phyloP scores from a whole-genome alignment of 1,140 invertebrate species.

The Telenomus remus region DNA sequence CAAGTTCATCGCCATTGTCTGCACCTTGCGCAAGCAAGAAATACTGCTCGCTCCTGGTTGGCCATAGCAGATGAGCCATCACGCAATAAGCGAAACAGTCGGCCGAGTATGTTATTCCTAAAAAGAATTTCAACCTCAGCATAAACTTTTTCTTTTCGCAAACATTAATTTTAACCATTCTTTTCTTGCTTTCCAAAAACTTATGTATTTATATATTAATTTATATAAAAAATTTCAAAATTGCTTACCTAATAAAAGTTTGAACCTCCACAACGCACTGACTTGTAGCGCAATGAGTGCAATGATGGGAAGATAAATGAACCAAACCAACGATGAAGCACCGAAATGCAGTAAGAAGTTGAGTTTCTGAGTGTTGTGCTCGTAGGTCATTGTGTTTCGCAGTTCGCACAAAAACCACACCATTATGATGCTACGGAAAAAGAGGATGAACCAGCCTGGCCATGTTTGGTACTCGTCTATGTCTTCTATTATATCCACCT shows the following conservation, averaged over 20 bases:
- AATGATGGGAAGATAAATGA: constrained; percentile 96
- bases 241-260: constrained; percentile 90
- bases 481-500: constrained; percentile 96
- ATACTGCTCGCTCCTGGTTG: constrained; percentile 92
- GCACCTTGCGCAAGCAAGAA: constrained; percentile 85
- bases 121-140: too few relatives aligned
- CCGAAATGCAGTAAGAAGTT: constrained; percentile 97
- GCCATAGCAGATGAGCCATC: constrained; percentile 95
- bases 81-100: constrained; percentile 95
- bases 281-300: constrained; percentile 95
- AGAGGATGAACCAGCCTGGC: constrained; percentile 95
- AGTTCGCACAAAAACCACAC: constrained; percentile 95
- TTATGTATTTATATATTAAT: too few relatives aligned
- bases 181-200: too few relatives aligned
- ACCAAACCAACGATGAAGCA: constrained; percentile 97
- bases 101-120: constrained; percentile 94
- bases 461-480: constrained; percentile 98
- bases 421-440: constrained; percentile 92
- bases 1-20: constrained; percentile 87
- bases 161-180: too few relatives aligned
- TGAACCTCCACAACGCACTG: constrained; percentile 95
- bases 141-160: too few relatives aligned
- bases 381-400: constrained; percentile 93
- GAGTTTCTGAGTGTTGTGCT: constrained; percentile 92
- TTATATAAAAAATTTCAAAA: too few relatives aligned